phyloP scores from a whole-genome alignment of 2,888 invertebrate genomes.

The Metopia argyrocephala region DNA sequence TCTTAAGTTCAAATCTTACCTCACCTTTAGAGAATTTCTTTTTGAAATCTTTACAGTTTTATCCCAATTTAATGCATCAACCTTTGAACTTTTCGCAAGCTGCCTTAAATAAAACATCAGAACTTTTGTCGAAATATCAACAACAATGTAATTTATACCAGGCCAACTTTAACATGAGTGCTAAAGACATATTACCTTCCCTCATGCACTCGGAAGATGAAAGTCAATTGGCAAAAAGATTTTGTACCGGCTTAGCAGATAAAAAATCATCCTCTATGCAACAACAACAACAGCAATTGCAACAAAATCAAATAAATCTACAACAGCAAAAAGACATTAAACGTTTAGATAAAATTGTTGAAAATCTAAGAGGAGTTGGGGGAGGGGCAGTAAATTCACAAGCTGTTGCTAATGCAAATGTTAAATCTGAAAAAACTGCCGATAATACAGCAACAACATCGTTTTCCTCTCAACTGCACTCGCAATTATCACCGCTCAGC shows the following conservation, averaged over 20 bases:
- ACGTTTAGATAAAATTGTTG: conserved; percentile 78
- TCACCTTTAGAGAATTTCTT: conserved; percentile 78
- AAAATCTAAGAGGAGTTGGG: conserved; percentile 72
- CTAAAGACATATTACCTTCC: conserved; percentile 59
- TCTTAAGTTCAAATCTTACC: conserved; percentile 72
- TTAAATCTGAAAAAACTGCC: conserved; percentile 60
- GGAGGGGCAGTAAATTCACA: no score
- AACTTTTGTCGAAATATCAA: conserved; percentile 77
- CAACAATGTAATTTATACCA: conserved; percentile 77
- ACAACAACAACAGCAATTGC: conserved; percentile 47
- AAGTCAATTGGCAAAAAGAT: conserved; percentile 70
- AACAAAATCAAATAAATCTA: conserved; percentile 58
- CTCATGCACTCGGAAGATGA: conserved; percentile 55
- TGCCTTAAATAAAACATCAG: conserved; percentile 77
- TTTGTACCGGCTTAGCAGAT: conserved; percentile 65
- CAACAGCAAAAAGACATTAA: conserved; percentile 75
- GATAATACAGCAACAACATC: conserved; percentile 48
- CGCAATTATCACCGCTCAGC: conserved; percentile 62
- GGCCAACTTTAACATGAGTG: conserved; percentile 65
- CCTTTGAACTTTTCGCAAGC: conserved; percentile 78
- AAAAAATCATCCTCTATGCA: conserved; percentile 60
- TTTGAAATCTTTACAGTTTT: conserved; percentile 77
- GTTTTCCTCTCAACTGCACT: conserved; percentile 62
- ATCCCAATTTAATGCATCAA: conserved; percentile 77
- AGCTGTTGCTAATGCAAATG: neutral